A percentile compares a stretch with the other conserved stretches of the same genome.
phyloP scores from a whole-genome alignment of 1,140 invertebrate species.

The Phocides pigmalion region DNA sequence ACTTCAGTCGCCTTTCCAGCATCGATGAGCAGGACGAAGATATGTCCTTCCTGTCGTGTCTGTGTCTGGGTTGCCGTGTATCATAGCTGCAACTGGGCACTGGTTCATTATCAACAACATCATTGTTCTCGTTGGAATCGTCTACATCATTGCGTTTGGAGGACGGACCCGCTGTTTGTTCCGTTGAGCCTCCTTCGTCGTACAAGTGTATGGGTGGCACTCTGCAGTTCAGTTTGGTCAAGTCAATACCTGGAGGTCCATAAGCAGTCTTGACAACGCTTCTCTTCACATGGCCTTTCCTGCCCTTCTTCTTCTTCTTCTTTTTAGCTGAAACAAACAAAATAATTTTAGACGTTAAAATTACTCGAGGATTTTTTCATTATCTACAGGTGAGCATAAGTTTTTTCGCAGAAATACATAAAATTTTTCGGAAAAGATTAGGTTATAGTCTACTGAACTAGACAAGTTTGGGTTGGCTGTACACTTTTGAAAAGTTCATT shows the following conservation, averaged over 20 bases:
- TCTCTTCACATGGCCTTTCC: neutral
- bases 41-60: slow-evolving; percentile 2
- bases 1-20: slow-evolving; percentile 34
- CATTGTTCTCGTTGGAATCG: neutral
- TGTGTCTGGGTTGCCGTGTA: neutral
- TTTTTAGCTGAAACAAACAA: slow-evolving; percentile 3
- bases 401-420: too few relatives aligned
- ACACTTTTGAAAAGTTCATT: too few relatives aligned
- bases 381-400: too few relatives aligned
- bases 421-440: too few relatives aligned
- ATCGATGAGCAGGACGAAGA: slow-evolving; percentile 15
- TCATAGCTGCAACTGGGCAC: neutral
- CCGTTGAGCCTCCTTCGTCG: neutral
- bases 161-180: neutral
- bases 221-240: neutral
- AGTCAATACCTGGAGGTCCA: slow-evolving; percentile 4
- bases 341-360: neutral
- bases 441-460: too few relatives aligned
- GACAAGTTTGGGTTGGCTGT: too few relatives aligned
- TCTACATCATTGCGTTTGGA: neutral
- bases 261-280: neutral
- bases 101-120: neutral
- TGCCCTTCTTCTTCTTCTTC: slow-evolving; percentile 12
- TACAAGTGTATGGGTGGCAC: slow-evolving; percentile 7
- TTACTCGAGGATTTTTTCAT: neutral